These are phyloP conservation scores for Pocillopora verrucosa DNA, from an alignment of 64 coral and sea anemone species.

Conservation along the genomic window DNA sequence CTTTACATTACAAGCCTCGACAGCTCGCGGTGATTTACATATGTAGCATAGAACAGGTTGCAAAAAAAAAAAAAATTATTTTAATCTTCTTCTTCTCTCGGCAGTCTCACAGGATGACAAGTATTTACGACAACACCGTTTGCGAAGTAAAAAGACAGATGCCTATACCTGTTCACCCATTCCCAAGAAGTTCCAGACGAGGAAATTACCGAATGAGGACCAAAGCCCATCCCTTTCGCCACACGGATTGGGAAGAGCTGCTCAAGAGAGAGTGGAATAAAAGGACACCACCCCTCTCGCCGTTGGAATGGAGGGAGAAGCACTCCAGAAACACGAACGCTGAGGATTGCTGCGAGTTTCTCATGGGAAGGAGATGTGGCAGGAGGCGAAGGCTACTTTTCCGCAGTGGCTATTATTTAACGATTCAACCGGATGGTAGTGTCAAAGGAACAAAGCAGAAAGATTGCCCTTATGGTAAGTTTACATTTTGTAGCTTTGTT, in stretches of 20 bases:
- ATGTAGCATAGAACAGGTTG: too few species aligned
- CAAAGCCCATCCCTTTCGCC: slow-evolving; percentile 11
- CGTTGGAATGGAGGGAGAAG: slow-evolving; percentile 29
- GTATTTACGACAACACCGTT: slow-evolving; percentile 33
- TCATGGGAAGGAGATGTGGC: slow-evolving; percentile 63
- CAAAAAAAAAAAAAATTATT: background rate
- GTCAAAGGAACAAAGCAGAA: slow-evolving; percentile 62
- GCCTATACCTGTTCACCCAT: background rate
- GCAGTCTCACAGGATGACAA: slow-evolving; percentile 25
- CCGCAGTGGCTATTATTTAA: slow-evolving; percentile 63
- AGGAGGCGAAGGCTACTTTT: slow-evolving; percentile 55
- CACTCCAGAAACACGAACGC: slow-evolving; percentile 17
- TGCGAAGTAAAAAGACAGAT: slow-evolving; percentile 20
- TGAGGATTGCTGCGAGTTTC: slow-evolving; percentile 25
- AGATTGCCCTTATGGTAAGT: slow-evolving; percentile 65
- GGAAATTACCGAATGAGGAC: background rate
- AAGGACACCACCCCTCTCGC: slow-evolving; percentile 7
- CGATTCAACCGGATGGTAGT: slow-evolving; percentile 65
- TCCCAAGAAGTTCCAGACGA: background rate
- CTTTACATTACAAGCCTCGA: too few species aligned
- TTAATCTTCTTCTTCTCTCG: background rate
- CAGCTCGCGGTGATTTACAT: too few species aligned
- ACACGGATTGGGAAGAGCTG: slow-evolving; percentile 39
- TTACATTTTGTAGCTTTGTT: too few species aligned
- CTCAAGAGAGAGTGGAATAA: slow-evolving; percentile 39